A percentile compares a stretch with the other conserved stretches of the same genome.
phyloP scores from a whole-genome alignment of 2,113 vertebrate genomes.

The Gallinago jamesoni region DNA sequence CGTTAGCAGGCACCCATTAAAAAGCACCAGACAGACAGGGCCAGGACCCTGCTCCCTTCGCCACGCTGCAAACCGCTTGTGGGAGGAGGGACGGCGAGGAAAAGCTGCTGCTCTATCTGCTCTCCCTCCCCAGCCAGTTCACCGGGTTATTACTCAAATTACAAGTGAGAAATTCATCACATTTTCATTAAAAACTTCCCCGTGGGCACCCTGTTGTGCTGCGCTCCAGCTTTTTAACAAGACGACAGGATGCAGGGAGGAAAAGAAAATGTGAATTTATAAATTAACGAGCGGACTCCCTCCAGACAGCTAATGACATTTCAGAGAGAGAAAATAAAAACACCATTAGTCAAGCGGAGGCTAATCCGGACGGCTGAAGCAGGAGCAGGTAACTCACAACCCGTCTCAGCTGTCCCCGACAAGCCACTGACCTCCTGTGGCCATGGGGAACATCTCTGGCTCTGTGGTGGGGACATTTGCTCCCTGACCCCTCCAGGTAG shows the following conservation, averaged over 20 bases:
- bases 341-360: conserved; percentile 17
- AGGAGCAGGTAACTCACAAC: background rate
- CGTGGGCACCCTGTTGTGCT: background rate
- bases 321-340: background rate
- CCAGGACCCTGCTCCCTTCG: background rate
- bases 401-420: background rate
- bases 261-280: background rate
- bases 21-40: background rate
- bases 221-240: background rate
- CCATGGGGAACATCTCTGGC: rapidly evolving
- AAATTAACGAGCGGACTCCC: conserved; percentile 15
- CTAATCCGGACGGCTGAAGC: background rate
- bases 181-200: conserved; percentile 61
- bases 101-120: background rate
- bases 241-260: background rate
- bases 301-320: conserved; percentile 35
- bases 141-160: background rate
- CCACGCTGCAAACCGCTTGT: background rate
- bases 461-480: rapidly evolving
- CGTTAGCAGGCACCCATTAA: background rate
- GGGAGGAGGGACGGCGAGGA: rapidly evolving
- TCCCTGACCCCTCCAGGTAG: background rate
- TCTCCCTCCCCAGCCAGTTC: background rate
- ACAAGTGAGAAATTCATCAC: conserved; percentile 26
- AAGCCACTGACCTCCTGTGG: background rate